Base-by-base conservation (phyloP, 1,140 invertebrate species). In the Cyclargus thomasi region DNA sequence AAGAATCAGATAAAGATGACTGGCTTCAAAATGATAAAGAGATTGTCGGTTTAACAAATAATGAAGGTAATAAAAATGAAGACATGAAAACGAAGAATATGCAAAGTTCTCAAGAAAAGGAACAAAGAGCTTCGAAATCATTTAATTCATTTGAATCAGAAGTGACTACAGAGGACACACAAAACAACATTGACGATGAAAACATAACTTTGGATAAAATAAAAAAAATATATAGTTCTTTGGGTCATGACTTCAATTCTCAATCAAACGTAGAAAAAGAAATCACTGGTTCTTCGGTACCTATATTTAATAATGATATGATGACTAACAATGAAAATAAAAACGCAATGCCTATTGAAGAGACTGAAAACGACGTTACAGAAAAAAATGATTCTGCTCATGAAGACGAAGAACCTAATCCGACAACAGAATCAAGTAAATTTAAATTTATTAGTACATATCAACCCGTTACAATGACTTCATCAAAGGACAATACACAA, bases 71-170 rank as follows among this genome's bases (percentile, higher is more conserved):
- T 36, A 65, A 69, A 20, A 22, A 18, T 53, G 20, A 67, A 22
- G 64, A 35, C 8, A 64, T 68, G 29, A 64, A 55, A 29, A 64
- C 68, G 29, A 62, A 69, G 17, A 79, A 66, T 57, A 70, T 69
- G 35, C 71, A 78, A 53, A 67, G 72, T 23, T 65, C 69, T 53
- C 64, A 71, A 29, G 69, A 74, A 36, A 73, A 79, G 23, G 78
- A 82, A 67, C 67, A 73, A 67, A 80, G 81, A 67, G 81, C 81
- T 7, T 84, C 83, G 23, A 83, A 80, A 72, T 65, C 73, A 23
- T 72, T 80, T 65, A 70, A 73, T 64, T 75, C 80, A 17, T 71
- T 77, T 68, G 36, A 65, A 53, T 47, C 67, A 53, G 76, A 77
- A 72, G 72, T 74, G 55, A 78, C 79, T 53, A 75, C 77, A 21